These are phyloP conservation scores for Taenaris catops DNA, from an alignment of 2,888 invertebrate genomes.

Conservation along the genomic window DNA sequence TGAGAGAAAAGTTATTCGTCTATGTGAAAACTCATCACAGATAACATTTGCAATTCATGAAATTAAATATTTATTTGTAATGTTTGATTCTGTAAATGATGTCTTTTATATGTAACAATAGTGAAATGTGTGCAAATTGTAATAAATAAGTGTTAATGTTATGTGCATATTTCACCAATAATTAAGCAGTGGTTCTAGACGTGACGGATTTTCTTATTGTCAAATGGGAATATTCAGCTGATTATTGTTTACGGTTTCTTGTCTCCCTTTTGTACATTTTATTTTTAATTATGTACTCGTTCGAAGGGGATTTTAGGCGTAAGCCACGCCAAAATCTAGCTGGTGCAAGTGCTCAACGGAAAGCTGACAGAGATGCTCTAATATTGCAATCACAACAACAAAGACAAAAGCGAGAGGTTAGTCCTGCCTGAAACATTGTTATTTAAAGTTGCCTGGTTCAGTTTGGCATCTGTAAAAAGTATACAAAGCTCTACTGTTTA, in stretches of 20 bases:
- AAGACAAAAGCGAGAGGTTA: constrained; percentile 91
- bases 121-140: neutral
- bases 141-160: constrained; percentile 1
- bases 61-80: too few species aligned
- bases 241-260: constrained; percentile 46
- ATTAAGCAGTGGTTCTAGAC: constrained; percentile 3
- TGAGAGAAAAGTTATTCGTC: too few species aligned
- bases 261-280: neutral
- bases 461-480: too few species aligned
- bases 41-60: too few species aligned
- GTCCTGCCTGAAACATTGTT: too few species aligned
- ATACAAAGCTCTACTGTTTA: too few species aligned
- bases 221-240: constrained; percentile 42
- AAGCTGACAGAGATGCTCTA: constrained; percentile 83
- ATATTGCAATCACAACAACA: constrained; percentile 91
- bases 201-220: constrained; percentile 17
- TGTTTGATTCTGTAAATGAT: neutral
- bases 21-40: too few species aligned
- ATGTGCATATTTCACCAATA: neutral
- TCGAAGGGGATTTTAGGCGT: constrained; percentile 94
- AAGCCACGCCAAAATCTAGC: constrained; percentile 94
- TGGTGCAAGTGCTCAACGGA: constrained; percentile 89
- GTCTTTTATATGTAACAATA: neutral
- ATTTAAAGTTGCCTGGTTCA: too few species aligned
- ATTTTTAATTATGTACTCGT: constrained; percentile 81